phyloP scores from a whole-genome alignment of 1,140 invertebrate species.

The Zaprionus tsacasi region DNA sequence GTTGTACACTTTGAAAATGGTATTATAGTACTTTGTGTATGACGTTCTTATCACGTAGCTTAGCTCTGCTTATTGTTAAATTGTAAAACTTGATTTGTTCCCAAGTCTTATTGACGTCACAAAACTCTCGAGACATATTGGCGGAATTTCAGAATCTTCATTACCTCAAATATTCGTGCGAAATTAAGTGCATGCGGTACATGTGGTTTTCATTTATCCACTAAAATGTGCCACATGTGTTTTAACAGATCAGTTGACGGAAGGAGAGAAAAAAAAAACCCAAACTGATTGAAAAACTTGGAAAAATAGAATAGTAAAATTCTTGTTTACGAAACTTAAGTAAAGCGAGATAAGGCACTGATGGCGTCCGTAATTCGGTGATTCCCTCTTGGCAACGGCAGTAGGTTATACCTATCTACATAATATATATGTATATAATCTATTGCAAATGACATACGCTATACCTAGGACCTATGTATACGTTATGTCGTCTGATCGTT shows the following conservation, averaged over 20 bases:
- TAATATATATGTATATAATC: not conserved
- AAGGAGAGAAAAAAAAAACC: not conserved
- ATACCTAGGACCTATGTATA: not conserved
- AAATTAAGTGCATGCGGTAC: not conserved
- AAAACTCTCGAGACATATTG: constrained; percentile 29
- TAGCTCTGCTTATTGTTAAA: not conserved
- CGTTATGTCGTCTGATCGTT: not conserved
- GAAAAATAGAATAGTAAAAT: constrained; percentile 10
- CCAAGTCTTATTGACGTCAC: constrained; percentile 17
- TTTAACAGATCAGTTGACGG: not conserved
- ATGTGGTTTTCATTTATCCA: constrained; percentile 27
- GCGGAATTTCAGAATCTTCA: constrained; percentile 63
- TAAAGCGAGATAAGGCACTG: not conserved
- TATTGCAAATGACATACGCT: not conserved
- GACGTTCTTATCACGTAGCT: not conserved
- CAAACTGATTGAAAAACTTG: not conserved
- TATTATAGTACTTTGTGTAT: not conserved
- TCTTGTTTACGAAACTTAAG: constrained; percentile 4
- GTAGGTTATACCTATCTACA: constrained; percentile 5
- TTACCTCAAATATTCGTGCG: constrained; percentile 4
- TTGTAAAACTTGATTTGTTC: constrained; percentile 1
- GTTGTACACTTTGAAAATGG: not conserved
- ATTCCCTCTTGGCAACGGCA: constrained; percentile 23
- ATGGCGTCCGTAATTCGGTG: not conserved
- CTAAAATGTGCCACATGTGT: constrained; percentile 43